phyloP scores from a whole-genome alignment of 2,888 invertebrate genomes.

The Colostygia pectinataria region DNA sequence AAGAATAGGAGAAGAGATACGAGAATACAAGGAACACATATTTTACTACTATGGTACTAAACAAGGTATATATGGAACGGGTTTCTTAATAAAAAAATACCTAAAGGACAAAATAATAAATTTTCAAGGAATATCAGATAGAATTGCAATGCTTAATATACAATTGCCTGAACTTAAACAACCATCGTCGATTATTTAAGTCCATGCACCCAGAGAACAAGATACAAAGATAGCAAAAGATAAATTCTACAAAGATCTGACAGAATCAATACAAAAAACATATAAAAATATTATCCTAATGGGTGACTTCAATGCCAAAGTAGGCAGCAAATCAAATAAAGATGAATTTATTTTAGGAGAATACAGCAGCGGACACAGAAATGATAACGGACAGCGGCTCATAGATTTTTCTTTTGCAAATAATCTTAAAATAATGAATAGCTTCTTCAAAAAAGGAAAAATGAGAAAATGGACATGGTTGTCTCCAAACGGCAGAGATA shows the following conservation, averaged over 20 bases:
- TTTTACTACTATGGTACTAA: not conserved
- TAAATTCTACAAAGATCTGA: not conserved
- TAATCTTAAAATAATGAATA: not conserved
- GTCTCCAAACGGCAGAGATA: not conserved
- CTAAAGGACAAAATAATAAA: too few species aligned
- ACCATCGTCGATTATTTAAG: not conserved
- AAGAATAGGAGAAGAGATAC: constrained; percentile 26
- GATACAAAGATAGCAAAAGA: not conserved
- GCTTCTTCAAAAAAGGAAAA: not conserved
- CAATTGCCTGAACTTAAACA: not conserved
- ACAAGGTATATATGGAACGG: constrained; percentile 3
- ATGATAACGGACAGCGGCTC: too few species aligned
- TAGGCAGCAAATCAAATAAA: too few species aligned
- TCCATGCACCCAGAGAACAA: not conserved
- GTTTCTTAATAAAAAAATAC: constrained; percentile 17
- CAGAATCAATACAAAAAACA: too few species aligned
- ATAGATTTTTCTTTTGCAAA: not conserved
- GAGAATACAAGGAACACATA: constrained; percentile 1
- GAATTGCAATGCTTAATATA: constrained; percentile 18
- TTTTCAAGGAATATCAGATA: constrained; percentile 6
- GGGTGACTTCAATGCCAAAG: too few species aligned
- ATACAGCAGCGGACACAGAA: too few species aligned
- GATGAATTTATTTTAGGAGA: not conserved
- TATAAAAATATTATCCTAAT: too few species aligned
- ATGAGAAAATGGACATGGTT: constrained; percentile 3